These are phyloP conservation scores for Elanus axillaris DNA, from an alignment of 2,113 vertebrate genomes.

Conservation along the genomic window DNA sequence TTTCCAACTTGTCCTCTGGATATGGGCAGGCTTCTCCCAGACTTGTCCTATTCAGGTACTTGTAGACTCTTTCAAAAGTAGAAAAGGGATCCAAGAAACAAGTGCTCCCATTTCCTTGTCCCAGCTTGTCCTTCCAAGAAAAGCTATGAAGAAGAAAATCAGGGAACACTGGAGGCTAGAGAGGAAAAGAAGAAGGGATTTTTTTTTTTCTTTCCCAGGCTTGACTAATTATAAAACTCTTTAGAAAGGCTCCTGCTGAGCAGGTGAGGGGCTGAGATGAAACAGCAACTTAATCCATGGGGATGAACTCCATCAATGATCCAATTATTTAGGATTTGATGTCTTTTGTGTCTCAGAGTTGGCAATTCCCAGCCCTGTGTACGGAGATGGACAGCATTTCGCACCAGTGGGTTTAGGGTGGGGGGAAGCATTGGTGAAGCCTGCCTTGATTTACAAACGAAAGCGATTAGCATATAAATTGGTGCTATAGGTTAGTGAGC, in stretches of 20 bases:
- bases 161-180: not conserved
- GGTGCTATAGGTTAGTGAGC: not conserved
- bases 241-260: not conserved
- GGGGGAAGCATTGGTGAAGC: not conserved
- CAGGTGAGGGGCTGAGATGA: constrained; percentile 26
- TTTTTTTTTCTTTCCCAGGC: not conserved
- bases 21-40: not conserved
- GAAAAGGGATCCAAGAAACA: not conserved
- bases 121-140: not conserved
- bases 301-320: constrained; percentile 41
- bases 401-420: not conserved
- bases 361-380: not conserved
- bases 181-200: not conserved
- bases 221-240: not conserved
- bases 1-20: not conserved
- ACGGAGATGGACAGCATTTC: not conserved
- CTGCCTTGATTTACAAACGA: constrained; percentile 47
- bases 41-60: not conserved
- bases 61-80: not conserved
- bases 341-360: not conserved
- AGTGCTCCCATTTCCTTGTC: not conserved
- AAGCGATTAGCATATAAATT: constrained; percentile 67
- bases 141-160: not conserved
- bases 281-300: constrained; percentile 12
- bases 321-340: constrained; percentile 54